A percentile compares a stretch with the other conserved stretches of the same genome.
Evolutionary conservation across 2,797 vertebrate species (phyloP).

Genomic region (Toxotes lorentzi): DNA sequence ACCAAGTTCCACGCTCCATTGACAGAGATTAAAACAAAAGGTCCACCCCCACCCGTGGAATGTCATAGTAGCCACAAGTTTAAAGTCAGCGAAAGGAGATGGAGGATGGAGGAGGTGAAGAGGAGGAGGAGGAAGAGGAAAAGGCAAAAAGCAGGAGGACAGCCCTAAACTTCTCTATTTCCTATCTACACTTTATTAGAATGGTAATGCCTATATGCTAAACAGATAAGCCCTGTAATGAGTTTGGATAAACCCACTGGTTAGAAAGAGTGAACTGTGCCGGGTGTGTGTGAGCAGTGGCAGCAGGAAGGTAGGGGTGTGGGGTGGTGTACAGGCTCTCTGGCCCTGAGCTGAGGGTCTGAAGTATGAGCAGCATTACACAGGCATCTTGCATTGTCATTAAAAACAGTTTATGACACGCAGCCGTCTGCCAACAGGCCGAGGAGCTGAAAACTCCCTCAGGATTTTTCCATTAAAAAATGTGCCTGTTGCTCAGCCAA

Average conservation of each 20-base stretch:
- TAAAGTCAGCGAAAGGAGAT: conserved; percentile 78
- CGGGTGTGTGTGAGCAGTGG: conserved; percentile 18
- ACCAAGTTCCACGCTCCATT: conserved; percentile 79
- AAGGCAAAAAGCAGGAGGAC: conserved; percentile 30
- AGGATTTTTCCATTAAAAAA: conserved; percentile 74
- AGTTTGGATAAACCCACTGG: conserved; percentile 44
- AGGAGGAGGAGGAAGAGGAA: conserved; percentile 42
- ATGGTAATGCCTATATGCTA: conserved; percentile 42
- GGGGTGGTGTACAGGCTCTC: background rate
- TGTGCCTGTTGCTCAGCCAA: conserved; percentile 57
- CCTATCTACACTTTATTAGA: conserved; percentile 49
- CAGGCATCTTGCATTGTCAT: conserved; percentile 79
- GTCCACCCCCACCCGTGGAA: conserved; percentile 77
- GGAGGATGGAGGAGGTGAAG: conserved; percentile 44
- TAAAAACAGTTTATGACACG: conserved; percentile 78
- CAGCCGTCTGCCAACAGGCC: conserved; percentile 70
- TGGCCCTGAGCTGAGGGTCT: conserved; percentile 42
- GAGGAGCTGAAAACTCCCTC: conserved; percentile 53
- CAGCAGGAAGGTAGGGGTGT: background rate
- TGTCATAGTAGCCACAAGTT: conserved; percentile 82
- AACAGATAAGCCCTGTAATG: conserved; percentile 62
- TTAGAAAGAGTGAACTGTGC: conserved; percentile 16
- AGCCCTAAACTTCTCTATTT: conserved; percentile 49
- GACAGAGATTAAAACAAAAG: conserved; percentile 83
- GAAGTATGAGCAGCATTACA: conserved; percentile 61